Evolutionary conservation across 2,888 invertebrate species (phyloP), one percentile per base, ranked within the genome.

Genomic region (Apotomis turbidana): DNA sequence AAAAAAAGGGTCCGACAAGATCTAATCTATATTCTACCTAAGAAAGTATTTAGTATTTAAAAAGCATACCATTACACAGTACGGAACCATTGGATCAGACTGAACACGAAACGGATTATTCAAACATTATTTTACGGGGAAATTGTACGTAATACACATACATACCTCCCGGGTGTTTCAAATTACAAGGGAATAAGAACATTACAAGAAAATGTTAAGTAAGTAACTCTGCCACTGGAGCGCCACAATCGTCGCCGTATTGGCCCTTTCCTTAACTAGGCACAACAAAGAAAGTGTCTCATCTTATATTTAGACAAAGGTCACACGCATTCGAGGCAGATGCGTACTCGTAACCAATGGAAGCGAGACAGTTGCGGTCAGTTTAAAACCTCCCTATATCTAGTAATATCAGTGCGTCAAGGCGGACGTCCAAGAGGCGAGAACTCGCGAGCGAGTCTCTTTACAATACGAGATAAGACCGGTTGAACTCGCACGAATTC

Each of bases 1-100:
- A 81, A 83, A 82, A 82, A 79, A 83, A 83, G 81, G 76, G 76
- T 80, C 81, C 78, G 76, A 76, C 78, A 82, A 85, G 78, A 78
- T 84, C 85, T 86, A 87, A 75, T 80, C 86, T 87, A 87, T 78
- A 73, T 49, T 81, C 89, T 90, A 90, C 83, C 82, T 84, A 80
- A 84, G 79, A 78, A 83, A 83, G 75, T 79, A 79, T 81, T 87
- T 84, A 86, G 85, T 87, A 83, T 81, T 85, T 80, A 82, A 81
- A 80, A 89, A 91, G 90, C 89, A 79, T 81, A 85, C 81, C 83
- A 82, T 83, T 80, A 76, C 81, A 81, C 51, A 68, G 61, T 62
- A 83, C 79, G 75, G 76, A 78, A 82, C 74, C 81, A 80, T 84
- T 85, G 86, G 85, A 87, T 85, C 85, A 85, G 84, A 84, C 84